These are phyloP conservation scores for Pyrgilauda ruficollis DNA, from an alignment of 2,113 vertebrate genomes.

Conservation along the genomic window DNA sequence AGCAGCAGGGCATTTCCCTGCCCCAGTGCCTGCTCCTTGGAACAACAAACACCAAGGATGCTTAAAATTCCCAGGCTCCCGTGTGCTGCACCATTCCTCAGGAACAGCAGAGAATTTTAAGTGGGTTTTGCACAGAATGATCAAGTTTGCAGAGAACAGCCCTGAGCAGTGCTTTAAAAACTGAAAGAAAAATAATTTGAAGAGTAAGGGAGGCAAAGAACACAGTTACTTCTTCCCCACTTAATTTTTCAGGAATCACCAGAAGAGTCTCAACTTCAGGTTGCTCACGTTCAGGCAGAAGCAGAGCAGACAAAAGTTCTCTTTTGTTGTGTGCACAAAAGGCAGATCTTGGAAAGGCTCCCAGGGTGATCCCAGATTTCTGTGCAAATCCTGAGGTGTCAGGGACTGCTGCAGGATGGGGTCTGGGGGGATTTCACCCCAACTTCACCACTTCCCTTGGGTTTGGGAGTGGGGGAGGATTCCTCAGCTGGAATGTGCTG, in stretches of 20 bases:
- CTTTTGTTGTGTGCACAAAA: rapidly evolving
- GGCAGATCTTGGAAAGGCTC: background rate
- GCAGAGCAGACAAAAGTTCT: background rate
- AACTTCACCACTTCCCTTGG: rapidly evolving
- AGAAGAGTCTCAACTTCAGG: rapidly evolving
- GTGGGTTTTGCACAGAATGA: background rate
- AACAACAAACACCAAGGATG: background rate
- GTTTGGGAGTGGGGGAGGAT: background rate
- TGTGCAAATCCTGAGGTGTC: background rate
- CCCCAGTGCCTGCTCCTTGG: background rate
- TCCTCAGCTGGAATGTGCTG: background rate
- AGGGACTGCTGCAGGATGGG: background rate
- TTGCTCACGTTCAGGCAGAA: background rate
- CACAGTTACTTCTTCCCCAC: background rate
- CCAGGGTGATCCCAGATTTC: background rate
- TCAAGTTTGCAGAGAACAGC: background rate
- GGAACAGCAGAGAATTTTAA: background rate
- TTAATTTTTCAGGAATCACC: background rate
- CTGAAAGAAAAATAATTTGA: background rate
- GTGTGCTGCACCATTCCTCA: background rate
- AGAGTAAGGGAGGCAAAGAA: background rate
- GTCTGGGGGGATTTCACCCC: background rate
- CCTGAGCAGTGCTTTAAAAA: background rate
- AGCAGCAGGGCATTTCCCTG: background rate
- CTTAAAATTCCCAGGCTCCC: background rate